phyloP scores from a whole-genome alignment of 2,888 invertebrate species.

The Lithophane ornitopus region DNA sequence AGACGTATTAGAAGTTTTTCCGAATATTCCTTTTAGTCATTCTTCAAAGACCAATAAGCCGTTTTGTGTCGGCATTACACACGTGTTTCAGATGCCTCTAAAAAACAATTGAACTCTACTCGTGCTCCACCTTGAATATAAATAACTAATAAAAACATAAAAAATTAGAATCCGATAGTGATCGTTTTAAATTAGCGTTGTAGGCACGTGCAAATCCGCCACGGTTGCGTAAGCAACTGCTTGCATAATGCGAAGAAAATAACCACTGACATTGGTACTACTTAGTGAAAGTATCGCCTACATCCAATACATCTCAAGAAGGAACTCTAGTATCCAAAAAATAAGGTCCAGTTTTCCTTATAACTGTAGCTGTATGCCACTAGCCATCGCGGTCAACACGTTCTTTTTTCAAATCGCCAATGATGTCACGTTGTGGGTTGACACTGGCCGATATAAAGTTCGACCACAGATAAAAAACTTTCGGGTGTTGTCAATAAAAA shows the following conservation, averaged over 20 bases:
- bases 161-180: slow-evolving; percentile 49
- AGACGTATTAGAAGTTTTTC: not conserved
- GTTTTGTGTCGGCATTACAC: not conserved
- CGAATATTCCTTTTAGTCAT: not conserved
- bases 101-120: slow-evolving; percentile 29
- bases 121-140: slow-evolving; percentile 38
- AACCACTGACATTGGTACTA: slow-evolving; percentile 87
- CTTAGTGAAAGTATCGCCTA: slow-evolving; percentile 84
- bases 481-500: slow-evolving; percentile 47
- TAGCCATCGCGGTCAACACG: slow-evolving; percentile 73
- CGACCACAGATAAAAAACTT: slow-evolving; percentile 53
- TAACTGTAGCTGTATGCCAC: slow-evolving; percentile 51
- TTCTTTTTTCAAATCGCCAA: slow-evolving; percentile 71
- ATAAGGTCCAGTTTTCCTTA: slow-evolving; percentile 49
- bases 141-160: slow-evolving; percentile 38
- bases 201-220: slow-evolving; percentile 67
- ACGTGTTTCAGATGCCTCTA: not conserved
- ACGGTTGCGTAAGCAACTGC: slow-evolving; percentile 77
- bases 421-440: slow-evolving; percentile 68
- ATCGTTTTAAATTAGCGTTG: slow-evolving; percentile 58
- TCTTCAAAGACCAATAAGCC: not conserved
- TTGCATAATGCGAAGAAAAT: slow-evolving; percentile 85
- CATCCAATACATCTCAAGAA: slow-evolving; percentile 48
- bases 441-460: slow-evolving; percentile 67
- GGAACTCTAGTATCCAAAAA: slow-evolving; percentile 35